A percentile compares a stretch with the other conserved stretches of the same genome.
phyloP scores from a whole-genome alignment of 2,113 vertebrate genomes.

The Phrynocephalus versicolor region DNA sequence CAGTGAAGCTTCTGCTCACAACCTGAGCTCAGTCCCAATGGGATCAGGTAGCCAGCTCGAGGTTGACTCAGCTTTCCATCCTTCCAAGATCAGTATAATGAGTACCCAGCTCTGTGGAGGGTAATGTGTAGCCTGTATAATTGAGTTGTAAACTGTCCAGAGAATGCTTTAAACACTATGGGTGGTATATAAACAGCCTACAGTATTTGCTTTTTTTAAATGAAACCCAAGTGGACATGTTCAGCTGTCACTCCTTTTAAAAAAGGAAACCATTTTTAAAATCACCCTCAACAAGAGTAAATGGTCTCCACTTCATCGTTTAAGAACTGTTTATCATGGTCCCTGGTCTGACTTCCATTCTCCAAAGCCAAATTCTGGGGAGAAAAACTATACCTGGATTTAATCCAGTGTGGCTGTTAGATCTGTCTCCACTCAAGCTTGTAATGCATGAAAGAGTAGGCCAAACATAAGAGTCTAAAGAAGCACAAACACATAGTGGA shows the following conservation, averaged over 20 bases:
- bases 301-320: neutral
- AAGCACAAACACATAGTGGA: constrained; percentile 5
- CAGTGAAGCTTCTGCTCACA: too few species aligned
- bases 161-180: too few species aligned
- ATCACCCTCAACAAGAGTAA: neutral
- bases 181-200: neutral
- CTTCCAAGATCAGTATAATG: too few species aligned
- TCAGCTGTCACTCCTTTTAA: neutral
- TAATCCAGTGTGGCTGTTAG: neutral
- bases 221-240: neutral
- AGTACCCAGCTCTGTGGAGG: too few species aligned
- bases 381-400: neutral
- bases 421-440: constrained; percentile 10
- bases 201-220: neutral
- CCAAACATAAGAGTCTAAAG: constrained; percentile 5
- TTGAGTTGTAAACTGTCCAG: too few species aligned
- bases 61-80: too few species aligned
- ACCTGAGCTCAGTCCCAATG: too few species aligned
- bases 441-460: neutral
- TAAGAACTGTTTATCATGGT: neutral
- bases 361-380: neutral
- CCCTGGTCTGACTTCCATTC: too few species aligned
- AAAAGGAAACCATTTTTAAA: neutral
- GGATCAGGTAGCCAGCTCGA: too few species aligned
- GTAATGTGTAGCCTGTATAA: too few species aligned